phyloP scores from a whole-genome alignment of 2,113 vertebrate species.

The Mohoua ochrocephala region DNA sequence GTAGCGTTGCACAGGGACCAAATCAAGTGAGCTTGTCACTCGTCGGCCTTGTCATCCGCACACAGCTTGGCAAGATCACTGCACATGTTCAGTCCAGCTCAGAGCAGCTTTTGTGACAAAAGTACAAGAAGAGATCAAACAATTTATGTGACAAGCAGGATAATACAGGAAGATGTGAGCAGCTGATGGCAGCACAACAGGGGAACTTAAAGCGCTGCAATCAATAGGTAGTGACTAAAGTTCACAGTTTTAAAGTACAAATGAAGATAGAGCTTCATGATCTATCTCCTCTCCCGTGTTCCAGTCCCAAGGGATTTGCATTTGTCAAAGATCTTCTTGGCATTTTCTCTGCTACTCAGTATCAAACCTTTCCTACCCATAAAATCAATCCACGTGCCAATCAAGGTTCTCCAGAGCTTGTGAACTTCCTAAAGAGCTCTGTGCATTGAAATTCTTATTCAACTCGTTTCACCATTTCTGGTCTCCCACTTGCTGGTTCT shows the following conservation, averaged over 20 bases:
- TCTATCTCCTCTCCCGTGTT: background rate
- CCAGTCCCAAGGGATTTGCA: background rate
- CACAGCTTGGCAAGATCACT: background rate
- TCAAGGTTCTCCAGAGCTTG: background rate
- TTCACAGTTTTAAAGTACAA: background rate
- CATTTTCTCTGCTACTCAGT: background rate
- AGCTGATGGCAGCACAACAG: background rate
- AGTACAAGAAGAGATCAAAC: slow-evolving; percentile 27
- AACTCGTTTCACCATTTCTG: background rate
- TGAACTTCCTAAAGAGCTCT: background rate
- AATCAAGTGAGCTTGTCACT: background rate
- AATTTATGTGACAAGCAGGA: slow-evolving; percentile 17
- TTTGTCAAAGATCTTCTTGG: background rate
- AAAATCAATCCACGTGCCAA: background rate
- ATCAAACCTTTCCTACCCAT: background rate
- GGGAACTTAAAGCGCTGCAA: background rate
- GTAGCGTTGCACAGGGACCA: background rate
- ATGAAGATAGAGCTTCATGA: background rate
- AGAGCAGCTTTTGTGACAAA: background rate
- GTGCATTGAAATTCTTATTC: background rate
- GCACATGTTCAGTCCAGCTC: background rate
- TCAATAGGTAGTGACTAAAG: background rate
- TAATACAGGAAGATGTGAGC: slow-evolving; percentile 10
- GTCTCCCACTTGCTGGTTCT: background rate
- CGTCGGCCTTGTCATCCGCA: background rate